A percentile compares a stretch with the other conserved stretches of the same genome.
phyloP scores from a whole-genome alignment of 2,113 vertebrate genomes.

The Sprattus sprattus region DNA sequence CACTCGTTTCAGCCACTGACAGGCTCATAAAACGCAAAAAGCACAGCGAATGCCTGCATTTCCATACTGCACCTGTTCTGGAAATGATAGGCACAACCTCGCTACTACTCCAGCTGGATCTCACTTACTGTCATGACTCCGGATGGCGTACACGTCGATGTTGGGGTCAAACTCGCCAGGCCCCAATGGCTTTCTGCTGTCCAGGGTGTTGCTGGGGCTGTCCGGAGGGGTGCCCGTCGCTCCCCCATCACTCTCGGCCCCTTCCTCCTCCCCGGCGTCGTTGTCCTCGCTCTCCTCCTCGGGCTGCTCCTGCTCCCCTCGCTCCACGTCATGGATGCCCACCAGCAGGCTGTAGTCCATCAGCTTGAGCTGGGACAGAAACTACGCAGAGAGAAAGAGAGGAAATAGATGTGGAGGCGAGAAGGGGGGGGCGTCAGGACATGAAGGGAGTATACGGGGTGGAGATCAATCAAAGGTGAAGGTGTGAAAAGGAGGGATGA shows the following conservation, averaged over 20 bases:
- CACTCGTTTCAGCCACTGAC: too few relatives aligned
- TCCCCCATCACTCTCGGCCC: slow-evolving; percentile 83
- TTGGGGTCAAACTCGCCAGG: slow-evolving; percentile 93
- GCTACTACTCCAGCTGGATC: not conserved
- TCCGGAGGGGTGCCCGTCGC: slow-evolving; percentile 87
- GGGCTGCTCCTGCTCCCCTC: slow-evolving; percentile 94
- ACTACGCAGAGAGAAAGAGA: slow-evolving; percentile 65
- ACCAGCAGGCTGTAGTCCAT: slow-evolving; percentile 98
- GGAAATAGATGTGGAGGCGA: not conserved
- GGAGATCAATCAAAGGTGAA: not conserved
- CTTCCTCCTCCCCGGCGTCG: slow-evolving; percentile 80
- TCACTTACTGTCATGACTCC: slow-evolving; percentile 88
- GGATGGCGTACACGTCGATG: slow-evolving; percentile 97
- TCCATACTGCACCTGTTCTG: not conserved
- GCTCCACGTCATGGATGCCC: slow-evolving; percentile 92
- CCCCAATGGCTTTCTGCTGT: slow-evolving; percentile 85
- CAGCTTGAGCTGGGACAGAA: slow-evolving; percentile 92
- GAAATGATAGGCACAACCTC: not conserved
- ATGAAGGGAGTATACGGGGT: not conserved
- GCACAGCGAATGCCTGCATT: not conserved
- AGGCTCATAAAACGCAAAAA: too few relatives aligned
- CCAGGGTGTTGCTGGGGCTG: slow-evolving; percentile 92
- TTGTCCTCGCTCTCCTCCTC: slow-evolving; percentile 83
- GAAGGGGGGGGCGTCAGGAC: too few relatives aligned
- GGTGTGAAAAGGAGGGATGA: not conserved